A percentile compares a stretch with the other conserved stretches of the same genome.
Conservation (phyloP, 1,140 invertebrate genomes). For the Diprion similis region DNA sequence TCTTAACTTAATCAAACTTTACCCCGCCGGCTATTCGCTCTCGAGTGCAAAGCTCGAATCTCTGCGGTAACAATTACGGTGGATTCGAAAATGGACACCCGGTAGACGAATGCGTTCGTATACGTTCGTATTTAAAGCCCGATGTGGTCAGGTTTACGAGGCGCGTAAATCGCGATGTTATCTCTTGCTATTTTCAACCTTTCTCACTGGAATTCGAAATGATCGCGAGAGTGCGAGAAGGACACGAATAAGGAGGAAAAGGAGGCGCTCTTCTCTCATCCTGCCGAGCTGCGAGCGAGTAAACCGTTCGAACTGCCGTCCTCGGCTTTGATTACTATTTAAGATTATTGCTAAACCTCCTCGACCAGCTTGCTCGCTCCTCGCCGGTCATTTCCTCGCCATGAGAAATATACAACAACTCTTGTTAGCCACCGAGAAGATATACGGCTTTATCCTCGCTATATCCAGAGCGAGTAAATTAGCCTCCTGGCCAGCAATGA, state of each 20-base stretch:
- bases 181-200: constrained; percentile 3
- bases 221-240: not conserved
- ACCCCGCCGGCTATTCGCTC: not conserved
- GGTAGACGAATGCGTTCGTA: not conserved
- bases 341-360: not conserved
- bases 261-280: not conserved
- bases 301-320: not conserved
- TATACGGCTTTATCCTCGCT: not conserved
- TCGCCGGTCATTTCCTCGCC: not conserved
- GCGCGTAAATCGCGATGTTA: constrained; percentile 1
- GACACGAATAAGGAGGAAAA: too few relatives aligned
- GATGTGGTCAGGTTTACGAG: constrained; percentile 2
- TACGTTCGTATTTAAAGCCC: not conserved
- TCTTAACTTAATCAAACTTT: constrained; percentile 1
- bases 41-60: not conserved
- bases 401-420: not conserved
- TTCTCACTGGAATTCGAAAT: not conserved
- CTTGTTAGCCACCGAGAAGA: not conserved
- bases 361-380: not conserved
- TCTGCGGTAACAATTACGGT: too few relatives aligned
- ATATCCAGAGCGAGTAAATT: not conserved
- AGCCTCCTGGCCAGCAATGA: not conserved
- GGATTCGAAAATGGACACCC: too few relatives aligned
- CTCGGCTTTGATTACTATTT: constrained; percentile 2
- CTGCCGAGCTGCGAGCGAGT: not conserved